phyloP scores from a whole-genome alignment of 2,888 invertebrate species.

The Catocala nupta region DNA sequence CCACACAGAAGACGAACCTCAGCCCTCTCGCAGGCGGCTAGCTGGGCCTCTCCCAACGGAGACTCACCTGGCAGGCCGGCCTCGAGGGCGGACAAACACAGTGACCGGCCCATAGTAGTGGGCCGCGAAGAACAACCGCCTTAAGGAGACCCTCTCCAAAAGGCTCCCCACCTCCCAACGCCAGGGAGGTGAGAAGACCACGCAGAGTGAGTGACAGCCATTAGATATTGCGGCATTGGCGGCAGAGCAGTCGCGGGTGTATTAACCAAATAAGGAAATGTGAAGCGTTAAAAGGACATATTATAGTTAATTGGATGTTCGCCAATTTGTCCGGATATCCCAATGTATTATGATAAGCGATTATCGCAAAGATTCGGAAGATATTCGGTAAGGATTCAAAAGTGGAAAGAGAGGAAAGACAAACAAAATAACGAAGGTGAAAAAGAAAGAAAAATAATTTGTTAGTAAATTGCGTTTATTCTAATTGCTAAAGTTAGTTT shows the following conservation, averaged over 20 bases:
- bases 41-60: no score
- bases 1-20: no score
- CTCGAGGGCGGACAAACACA: no score
- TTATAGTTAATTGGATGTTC: constrained; percentile 63
- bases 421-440: constrained; percentile 65
- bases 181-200: no score
- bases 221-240: constrained; percentile 50
- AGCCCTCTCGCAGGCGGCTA: no score
- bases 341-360: no score
- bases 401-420: constrained; percentile 26
- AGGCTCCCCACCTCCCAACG: no score
- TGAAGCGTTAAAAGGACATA: constrained; percentile 63
- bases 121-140: no score
- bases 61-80: no score
- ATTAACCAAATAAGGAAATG: constrained; percentile 74
- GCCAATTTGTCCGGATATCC: constrained; percentile 13
- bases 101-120: no score
- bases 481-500: constrained; percentile 41
- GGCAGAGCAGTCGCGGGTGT: constrained; percentile 53
- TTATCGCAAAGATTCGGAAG: background rate
- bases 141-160: no score
- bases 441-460: constrained; percentile 56
- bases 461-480: constrained; percentile 65
- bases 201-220: no score
- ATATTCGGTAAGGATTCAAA: background rate